Percentiles rank a stretch among this genome's conserved stretches.
Conservation (phyloP, 2,797 vertebrate genomes). For the Premnoplex brunnescens region DNA sequence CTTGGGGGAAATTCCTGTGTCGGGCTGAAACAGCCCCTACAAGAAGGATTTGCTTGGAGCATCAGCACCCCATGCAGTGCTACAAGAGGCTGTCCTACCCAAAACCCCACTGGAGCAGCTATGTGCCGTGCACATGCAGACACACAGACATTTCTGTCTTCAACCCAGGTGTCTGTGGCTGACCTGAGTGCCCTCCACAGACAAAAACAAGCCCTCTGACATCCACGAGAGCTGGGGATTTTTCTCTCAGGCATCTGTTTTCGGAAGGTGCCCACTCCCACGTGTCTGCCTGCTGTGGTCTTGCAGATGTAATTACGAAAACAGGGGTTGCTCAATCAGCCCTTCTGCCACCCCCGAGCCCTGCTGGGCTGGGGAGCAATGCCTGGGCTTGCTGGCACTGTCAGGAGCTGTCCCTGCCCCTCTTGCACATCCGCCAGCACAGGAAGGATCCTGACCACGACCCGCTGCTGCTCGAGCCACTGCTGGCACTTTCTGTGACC, state of each 20-base stretch:
- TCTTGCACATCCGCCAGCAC: accelerated
- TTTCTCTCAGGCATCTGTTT: accelerated
- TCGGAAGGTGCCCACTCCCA: background rate
- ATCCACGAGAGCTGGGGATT: background rate
- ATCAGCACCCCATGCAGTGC: accelerated
- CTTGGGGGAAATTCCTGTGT: background rate
- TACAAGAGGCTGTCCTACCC: background rate
- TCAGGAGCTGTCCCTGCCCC: background rate
- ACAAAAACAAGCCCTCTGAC: background rate
- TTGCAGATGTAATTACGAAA: accelerated
- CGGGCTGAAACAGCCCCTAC: background rate
- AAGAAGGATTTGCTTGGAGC: background rate
- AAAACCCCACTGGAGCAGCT: accelerated
- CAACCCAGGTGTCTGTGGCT: background rate
- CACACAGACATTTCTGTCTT: background rate
- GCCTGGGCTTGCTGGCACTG: background rate
- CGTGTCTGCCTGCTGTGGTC: background rate
- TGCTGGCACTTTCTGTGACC: background rate
- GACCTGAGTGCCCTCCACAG: background rate
- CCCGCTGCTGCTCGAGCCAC: background rate
- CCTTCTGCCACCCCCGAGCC: background rate
- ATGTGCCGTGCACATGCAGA: background rate
- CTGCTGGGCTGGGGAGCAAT: background rate
- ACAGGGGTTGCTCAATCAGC: background rate
- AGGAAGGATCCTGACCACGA: background rate